Percentiles rank a stretch among this genome's conserved stretches.
Conservation (phyloP, 2,797 vertebrate genomes). For the Dipus sagitta region DNA sequence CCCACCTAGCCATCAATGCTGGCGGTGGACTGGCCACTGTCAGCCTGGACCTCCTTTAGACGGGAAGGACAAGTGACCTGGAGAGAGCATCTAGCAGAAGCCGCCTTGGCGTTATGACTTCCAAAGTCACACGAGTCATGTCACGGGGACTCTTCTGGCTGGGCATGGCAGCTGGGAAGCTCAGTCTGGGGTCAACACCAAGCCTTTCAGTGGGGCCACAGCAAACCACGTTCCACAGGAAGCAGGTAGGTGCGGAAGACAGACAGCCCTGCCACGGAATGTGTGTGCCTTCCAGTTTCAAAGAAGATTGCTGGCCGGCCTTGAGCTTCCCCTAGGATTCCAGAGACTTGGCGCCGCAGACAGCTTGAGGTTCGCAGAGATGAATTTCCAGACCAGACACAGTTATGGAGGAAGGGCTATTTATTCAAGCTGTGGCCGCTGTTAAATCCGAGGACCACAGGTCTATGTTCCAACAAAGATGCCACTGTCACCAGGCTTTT, state of each 20-base stretch:
- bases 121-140: neutral
- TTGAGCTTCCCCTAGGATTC: neutral
- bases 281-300: neutral
- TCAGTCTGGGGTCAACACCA: neutral
- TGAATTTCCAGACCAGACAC: no score
- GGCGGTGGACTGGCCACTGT: neutral
- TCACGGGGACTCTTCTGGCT: neutral
- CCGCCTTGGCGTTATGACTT: neutral
- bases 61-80: neutral
- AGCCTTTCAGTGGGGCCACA: neutral
- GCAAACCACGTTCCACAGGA: neutral
- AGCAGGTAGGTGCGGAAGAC: neutral
- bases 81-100: neutral
- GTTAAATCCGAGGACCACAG: neutral
- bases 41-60: neutral
- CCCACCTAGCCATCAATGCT: accelerated
- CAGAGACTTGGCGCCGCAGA: neutral
- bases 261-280: neutral
- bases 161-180: neutral
- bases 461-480: neutral
- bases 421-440: neutral
- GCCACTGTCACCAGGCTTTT: neutral
- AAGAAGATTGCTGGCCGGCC: neutral
- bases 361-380: no score
- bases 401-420: no score